A percentile compares a stretch with the other conserved stretches of the same genome.
Conservation (phyloP, 2,113 vertebrate genomes). For the Channa argus region DNA sequence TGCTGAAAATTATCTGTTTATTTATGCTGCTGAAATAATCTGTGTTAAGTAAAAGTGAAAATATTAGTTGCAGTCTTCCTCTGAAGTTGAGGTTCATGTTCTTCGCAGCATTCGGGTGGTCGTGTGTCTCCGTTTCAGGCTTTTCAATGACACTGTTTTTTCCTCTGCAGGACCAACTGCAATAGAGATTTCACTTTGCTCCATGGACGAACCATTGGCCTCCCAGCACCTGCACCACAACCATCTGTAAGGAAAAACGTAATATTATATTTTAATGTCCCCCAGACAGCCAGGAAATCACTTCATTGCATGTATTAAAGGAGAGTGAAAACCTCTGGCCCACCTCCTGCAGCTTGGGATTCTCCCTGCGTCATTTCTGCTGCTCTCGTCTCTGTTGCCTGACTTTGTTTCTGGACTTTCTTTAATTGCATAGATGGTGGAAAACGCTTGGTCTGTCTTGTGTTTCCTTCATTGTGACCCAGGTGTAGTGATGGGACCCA, state of each 20-base stretch:
- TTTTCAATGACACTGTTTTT: rapidly evolving
- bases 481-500: conserved; percentile 35
- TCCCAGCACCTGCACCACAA: not conserved
- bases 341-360: not conserved
- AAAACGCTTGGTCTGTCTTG: rapidly evolving
- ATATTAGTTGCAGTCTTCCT: not conserved
- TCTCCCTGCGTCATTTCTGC: rapidly evolving
- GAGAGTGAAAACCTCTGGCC: not conserved
- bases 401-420: not conserved
- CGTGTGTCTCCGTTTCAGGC: not conserved
- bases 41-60: too few relatives aligned
- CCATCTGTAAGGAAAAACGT: too few relatives aligned
- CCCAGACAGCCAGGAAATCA: too few relatives aligned
- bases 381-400: not conserved
- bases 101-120: rapidly evolving
- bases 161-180: not conserved
- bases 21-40: too few relatives aligned
- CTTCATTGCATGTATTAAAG: too few relatives aligned
- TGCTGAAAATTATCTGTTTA: too few relatives aligned
- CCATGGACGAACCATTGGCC: not conserved
- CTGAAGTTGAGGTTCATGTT: not conserved
- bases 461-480: not conserved
- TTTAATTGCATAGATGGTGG: not conserved
- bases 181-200: conserved; percentile 2
- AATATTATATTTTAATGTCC: too few relatives aligned